These are phyloP conservation scores for Nannobrachium achirus DNA, from an alignment of 2,113 vertebrate species.

Conservation along the genomic window DNA sequence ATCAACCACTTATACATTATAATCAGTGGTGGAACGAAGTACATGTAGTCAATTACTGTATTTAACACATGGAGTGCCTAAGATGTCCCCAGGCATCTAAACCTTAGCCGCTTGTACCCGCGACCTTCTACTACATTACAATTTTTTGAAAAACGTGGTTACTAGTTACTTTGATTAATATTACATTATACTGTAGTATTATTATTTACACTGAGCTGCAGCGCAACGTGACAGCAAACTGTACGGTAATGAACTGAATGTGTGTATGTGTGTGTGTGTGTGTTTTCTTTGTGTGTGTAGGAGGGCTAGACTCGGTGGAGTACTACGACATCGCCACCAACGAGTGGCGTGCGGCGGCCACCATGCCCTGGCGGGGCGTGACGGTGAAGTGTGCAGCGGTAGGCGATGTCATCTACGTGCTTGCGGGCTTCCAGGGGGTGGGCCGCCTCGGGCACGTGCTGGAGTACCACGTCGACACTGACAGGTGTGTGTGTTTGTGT, in stretches of 20 bases:
- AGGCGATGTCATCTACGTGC: slow-evolving; percentile 89
- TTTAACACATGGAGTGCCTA: too few species aligned
- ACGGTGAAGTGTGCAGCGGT: slow-evolving; percentile 97
- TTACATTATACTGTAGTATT: too few species aligned
- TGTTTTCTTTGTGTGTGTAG: slow-evolving; percentile 59
- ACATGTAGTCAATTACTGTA: too few species aligned
- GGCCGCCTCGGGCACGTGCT: slow-evolving; percentile 92
- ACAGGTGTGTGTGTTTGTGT: slow-evolving; percentile 77
- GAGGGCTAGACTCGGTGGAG: slow-evolving; percentile 94
- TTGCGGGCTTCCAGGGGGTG: slow-evolving; percentile 97
- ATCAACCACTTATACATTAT: too few species aligned
- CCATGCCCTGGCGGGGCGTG: slow-evolving; percentile 96
- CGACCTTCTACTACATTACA: too few species aligned
- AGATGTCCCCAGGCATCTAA: too few species aligned
- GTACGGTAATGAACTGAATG: neutral
- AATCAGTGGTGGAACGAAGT: too few species aligned
- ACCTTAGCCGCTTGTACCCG: too few species aligned
- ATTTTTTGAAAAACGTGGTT: too few species aligned
- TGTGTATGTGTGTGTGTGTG: neutral
- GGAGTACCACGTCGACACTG: slow-evolving; percentile 93
- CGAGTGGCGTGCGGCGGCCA: slow-evolving; percentile 91
- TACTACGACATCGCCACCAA: slow-evolving; percentile 94
- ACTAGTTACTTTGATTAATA: too few species aligned
- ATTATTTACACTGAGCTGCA: too few species aligned
- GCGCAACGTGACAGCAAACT: too few species aligned